Evolutionary conservation across 1,140 invertebrate genomes (phyloP).

Genomic region (Aphaenogaster rudis): DNA sequence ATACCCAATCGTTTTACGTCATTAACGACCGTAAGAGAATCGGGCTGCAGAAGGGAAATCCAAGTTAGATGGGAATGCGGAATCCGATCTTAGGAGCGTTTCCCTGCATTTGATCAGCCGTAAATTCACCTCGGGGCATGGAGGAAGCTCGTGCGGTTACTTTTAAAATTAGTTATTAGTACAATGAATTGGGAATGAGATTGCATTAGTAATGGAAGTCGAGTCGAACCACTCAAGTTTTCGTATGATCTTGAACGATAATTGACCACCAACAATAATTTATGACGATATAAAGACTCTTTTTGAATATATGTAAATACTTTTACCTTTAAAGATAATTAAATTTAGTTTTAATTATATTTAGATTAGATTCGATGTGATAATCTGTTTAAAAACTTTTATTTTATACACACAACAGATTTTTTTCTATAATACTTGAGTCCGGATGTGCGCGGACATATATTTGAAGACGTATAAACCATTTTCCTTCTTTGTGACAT

Average conservation of each 20-base stretch:
- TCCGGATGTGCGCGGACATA: not conserved
- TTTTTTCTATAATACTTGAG: not conserved
- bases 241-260: not conserved
- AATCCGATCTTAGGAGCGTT: constrained; percentile 64
- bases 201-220: constrained; percentile 15
- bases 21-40: constrained; percentile 55
- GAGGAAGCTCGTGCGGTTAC: constrained; percentile 11
- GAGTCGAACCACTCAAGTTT: not conserved
- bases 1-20: constrained; percentile 60
- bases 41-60: constrained; percentile 54
- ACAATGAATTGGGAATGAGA: constrained; percentile 12
- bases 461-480: constrained; percentile 13
- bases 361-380: not conserved
- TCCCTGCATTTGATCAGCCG: constrained; percentile 33
- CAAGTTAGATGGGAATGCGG: constrained; percentile 47
- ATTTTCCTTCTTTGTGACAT: not conserved
- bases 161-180: constrained; percentile 40
- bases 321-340: not conserved
- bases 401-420: not conserved
- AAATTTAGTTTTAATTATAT: not conserved
- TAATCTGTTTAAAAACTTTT: not conserved
- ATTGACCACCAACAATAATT: not conserved
- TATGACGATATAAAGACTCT: not conserved
- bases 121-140: constrained; percentile 23
- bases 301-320: not conserved